These are phyloP conservation scores for Pollimyrus isidori DNA, from an alignment of 2,113 vertebrate species.

Conservation along the genomic window DNA sequence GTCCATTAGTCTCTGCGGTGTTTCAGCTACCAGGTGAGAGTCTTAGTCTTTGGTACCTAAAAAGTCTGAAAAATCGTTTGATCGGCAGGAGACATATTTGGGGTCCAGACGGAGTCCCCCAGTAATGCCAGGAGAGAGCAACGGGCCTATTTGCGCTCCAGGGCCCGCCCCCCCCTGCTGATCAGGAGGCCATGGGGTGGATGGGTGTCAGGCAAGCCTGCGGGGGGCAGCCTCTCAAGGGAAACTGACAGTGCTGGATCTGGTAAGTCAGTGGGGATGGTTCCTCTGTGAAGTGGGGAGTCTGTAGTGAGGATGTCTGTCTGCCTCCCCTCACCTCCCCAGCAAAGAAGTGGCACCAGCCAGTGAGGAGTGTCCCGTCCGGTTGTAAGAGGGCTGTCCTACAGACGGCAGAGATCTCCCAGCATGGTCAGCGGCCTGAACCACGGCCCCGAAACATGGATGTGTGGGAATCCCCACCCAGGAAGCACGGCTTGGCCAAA, in stretches of 20 bases:
- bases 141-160: neutral
- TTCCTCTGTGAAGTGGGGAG: neutral
- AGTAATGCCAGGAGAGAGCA: constrained; percentile 22
- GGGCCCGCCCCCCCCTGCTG: neutral
- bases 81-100: neutral
- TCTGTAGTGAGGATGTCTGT: neutral
- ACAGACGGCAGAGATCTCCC: constrained; percentile 49
- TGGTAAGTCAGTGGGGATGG: neutral
- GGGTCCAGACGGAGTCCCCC: constrained; percentile 23
- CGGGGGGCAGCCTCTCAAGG: neutral
- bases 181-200: neutral
- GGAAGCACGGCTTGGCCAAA: neutral
- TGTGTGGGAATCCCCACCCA: constrained; percentile 37
- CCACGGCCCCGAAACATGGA: constrained; percentile 40
- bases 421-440: constrained; percentile 34
- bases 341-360: constrained; percentile 14
- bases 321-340: neutral
- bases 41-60: neutral
- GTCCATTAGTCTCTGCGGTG: neutral
- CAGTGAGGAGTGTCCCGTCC: constrained; percentile 5
- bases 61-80: neutral
- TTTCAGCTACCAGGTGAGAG: neutral
- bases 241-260: neutral
- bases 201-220: neutral
- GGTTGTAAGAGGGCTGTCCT: constrained; percentile 49